These are phyloP conservation scores for Athene noctua DNA, from an alignment of 2,113 vertebrate species.

Conservation along the genomic window DNA sequence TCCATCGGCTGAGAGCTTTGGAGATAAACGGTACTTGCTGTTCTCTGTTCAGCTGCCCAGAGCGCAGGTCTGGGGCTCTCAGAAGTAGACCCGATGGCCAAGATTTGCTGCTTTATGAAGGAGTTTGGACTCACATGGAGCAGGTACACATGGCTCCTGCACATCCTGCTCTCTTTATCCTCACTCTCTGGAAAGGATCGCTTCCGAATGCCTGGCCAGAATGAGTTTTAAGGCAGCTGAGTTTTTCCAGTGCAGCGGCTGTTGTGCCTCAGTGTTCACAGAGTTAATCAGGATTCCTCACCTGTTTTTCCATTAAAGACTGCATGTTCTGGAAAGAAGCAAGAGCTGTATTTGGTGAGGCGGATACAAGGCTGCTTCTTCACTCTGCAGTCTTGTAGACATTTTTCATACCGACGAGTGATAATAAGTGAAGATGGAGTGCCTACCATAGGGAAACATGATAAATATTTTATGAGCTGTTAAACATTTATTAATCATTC, in stretches of 20 bases:
- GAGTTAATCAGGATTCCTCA: neutral
- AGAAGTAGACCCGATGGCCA: accelerated
- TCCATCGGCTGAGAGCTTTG: neutral
- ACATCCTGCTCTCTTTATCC: neutral
- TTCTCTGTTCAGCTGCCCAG: neutral
- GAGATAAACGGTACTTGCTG: accelerated
- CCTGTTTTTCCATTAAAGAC: neutral
- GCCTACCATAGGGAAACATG: neutral
- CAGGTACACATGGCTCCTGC: accelerated
- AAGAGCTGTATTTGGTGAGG: neutral
- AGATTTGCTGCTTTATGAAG: too few species aligned
- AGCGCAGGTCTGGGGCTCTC: neutral
- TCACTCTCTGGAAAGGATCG: neutral
- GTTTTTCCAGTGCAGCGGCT: neutral
- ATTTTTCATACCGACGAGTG: neutral
- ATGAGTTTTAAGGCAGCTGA: neutral
- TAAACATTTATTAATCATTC: conserved; percentile 65
- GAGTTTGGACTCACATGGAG: neutral
- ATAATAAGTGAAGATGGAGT: conserved; percentile 1
- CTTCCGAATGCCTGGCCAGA: accelerated
- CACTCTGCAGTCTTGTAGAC: neutral
- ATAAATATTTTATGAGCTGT: conserved; percentile 46
- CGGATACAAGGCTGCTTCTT: neutral
- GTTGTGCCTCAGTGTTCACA: neutral
- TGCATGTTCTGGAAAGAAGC: neutral